Evolutionary conservation across 2,113 vertebrate species (phyloP).

Genomic region (Kryptolebias marmoratus): DNA sequence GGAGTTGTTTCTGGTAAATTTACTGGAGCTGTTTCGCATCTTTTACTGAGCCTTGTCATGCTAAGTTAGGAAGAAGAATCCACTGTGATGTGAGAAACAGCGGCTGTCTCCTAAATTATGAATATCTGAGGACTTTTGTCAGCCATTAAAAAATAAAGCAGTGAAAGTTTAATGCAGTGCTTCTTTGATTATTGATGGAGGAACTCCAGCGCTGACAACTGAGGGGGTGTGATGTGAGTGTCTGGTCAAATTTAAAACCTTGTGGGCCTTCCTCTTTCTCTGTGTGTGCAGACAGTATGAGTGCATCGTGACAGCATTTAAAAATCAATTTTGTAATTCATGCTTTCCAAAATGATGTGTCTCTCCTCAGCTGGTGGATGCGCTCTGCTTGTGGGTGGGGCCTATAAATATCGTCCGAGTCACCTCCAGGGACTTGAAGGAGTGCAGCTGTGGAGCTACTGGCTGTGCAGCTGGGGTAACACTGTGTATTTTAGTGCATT

Average conservation of each 20-base stretch:
- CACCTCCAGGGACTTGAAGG: conserved; percentile 30
- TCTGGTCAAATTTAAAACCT: conserved; percentile 21
- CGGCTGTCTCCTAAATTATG: conserved; percentile 78
- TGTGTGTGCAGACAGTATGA: background rate
- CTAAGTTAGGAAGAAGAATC: conserved; percentile 51
- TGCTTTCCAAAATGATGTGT: background rate
- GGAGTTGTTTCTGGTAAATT: conserved; percentile 14
- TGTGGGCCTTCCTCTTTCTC: background rate
- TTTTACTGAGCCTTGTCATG: conserved; percentile 32
- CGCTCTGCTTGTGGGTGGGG: conserved; percentile 30
- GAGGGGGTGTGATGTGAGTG: conserved; percentile 49
- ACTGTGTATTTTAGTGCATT: conserved; percentile 28
- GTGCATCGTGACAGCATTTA: background rate
- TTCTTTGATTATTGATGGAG: conserved; percentile 77
- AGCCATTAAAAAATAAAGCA: conserved; percentile 80
- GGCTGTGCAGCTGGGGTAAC: conserved; percentile 52
- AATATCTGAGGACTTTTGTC: conserved; percentile 81
- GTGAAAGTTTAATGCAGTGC: conserved; percentile 73
- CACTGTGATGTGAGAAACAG: conserved; percentile 64
- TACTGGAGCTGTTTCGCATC: conserved; percentile 11
- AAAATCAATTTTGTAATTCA: conserved; percentile 3
- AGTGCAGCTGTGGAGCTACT: conserved; percentile 49
- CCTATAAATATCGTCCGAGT: conserved; percentile 37
- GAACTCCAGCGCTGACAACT: conserved; percentile 67
- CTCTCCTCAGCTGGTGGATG: conserved; percentile 16